phyloP scores from a whole-genome alignment of 2,113 vertebrate genomes.

The Scopus umbretta region DNA sequence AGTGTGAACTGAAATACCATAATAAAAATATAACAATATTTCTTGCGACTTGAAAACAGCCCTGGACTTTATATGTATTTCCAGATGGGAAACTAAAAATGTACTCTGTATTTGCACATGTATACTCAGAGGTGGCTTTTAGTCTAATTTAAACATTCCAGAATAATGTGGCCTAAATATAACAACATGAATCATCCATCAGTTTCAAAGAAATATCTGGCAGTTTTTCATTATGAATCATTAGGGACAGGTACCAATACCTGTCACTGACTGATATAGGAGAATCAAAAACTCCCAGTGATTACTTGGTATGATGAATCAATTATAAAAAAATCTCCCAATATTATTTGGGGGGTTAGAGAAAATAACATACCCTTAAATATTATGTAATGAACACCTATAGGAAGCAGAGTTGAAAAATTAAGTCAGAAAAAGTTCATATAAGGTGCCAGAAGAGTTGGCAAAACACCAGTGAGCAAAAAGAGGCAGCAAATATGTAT shows the following conservation, averaged over 20 bases:
- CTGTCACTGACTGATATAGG: neutral
- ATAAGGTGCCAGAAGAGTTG: neutral
- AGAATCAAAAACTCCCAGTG: neutral
- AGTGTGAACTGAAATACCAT: constrained; percentile 58
- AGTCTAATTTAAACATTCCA: constrained; percentile 48
- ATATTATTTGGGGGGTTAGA: neutral
- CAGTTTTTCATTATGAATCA: constrained; percentile 9
- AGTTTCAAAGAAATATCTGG: constrained; percentile 38
- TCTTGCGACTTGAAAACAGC: constrained; percentile 35
- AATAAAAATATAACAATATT: constrained; percentile 62
- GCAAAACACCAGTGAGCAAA: neutral
- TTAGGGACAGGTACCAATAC: neutral
- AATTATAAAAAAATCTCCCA: neutral
- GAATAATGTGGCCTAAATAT: constrained; percentile 39
- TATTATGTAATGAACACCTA: neutral
- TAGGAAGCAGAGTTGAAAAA: neutral
- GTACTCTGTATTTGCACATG: constrained; percentile 18
- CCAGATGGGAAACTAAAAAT: constrained; percentile 51
- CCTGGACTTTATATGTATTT: constrained; percentile 15
- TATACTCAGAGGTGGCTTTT: constrained; percentile 8
- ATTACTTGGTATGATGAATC: neutral
- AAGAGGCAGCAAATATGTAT: neutral
- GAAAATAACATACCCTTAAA: neutral
- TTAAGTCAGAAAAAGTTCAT: neutral
- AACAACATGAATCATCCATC: constrained; percentile 34